A percentile compares a stretch with the other conserved stretches of the same genome.
These are phyloP conservation scores for Glomeris maerens DNA, from an alignment of 1,140 invertebrate genomes.

Conservation along the genomic window DNA sequence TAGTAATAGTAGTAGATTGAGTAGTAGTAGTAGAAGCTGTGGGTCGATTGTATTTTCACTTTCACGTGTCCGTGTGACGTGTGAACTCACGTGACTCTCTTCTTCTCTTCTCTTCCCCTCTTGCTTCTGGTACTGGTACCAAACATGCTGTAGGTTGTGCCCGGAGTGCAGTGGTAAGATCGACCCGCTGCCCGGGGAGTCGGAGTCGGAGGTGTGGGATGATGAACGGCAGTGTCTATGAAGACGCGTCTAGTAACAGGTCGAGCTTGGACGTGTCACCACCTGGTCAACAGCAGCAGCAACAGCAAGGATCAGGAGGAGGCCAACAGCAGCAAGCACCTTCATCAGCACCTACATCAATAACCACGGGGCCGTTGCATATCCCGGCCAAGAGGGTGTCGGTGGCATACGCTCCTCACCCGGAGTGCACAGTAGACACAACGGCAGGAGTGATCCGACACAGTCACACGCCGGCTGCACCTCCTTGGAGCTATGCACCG, in stretches of 20 bases:
- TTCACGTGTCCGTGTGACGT: constrained; percentile 12
- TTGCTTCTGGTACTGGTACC: too few relatives aligned
- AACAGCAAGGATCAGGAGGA: background rate
- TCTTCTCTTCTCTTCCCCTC: too few relatives aligned
- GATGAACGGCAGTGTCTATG: constrained; percentile 63
- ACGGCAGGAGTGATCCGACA: constrained; percentile 33
- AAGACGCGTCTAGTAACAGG: constrained; percentile 50
- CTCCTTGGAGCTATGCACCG: constrained; percentile 28
- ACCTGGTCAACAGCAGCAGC: constrained; percentile 12
- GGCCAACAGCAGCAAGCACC: constrained; percentile 15
- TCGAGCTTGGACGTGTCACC: constrained; percentile 27
- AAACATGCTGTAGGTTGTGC: constrained; percentile 14
- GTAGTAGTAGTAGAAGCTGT: too few relatives aligned
- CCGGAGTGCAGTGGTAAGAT: constrained; percentile 14
- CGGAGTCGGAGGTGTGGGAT: too few relatives aligned
- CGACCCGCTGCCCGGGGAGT: constrained; percentile 58
- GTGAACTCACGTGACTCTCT: constrained; percentile 13
- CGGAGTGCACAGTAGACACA: constrained; percentile 21
- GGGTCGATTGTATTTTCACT: too few relatives aligned
- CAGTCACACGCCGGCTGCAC: constrained; percentile 43
- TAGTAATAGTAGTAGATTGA: too few relatives aligned
- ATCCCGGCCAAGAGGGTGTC: constrained; percentile 61
- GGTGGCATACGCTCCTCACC: constrained; percentile 27
- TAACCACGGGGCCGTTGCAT: constrained; percentile 50
- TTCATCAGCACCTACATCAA: constrained; percentile 31